Percentiles rank a stretch among this genome's conserved stretches.
Conservation (phyloP, 1,140 invertebrate species). For the Lutraria rhynchaena region DNA sequence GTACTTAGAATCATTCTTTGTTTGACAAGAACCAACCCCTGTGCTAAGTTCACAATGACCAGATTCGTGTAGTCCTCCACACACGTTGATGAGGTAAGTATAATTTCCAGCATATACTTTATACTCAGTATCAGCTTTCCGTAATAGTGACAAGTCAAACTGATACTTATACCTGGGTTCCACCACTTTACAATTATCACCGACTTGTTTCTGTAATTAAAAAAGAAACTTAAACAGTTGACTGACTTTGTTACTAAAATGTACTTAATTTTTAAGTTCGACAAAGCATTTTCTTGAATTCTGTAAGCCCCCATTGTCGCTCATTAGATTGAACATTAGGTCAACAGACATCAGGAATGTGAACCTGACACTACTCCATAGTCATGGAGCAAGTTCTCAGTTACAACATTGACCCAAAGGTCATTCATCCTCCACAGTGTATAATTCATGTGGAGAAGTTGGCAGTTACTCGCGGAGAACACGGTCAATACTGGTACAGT, state of each 20-base stretch:
- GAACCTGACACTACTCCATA: no score
- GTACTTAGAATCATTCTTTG: constrained; percentile 58
- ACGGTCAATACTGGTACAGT: no score
- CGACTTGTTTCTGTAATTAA: constrained; percentile 19
- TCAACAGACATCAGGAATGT: no score
- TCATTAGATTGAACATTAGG: background rate
- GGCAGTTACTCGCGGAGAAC: no score
- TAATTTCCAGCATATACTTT: constrained; percentile 62
- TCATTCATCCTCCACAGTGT: no score
- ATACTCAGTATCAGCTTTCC: constrained; percentile 67
- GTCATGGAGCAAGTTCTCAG: no score
- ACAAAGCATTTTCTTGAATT: no score
- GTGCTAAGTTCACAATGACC: constrained; percentile 31
- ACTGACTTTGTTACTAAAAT: no score
- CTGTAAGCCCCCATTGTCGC: background rate
- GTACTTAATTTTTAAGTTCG: no score
- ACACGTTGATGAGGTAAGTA: constrained; percentile 72
- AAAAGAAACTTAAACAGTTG: no score
- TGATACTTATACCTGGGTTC: constrained; percentile 75
- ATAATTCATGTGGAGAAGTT: no score
- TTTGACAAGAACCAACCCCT: constrained; percentile 71
- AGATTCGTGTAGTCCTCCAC: constrained; percentile 62
- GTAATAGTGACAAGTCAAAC: constrained; percentile 77
- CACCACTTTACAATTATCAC: constrained; percentile 74
- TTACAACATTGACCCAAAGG: no score